Percentiles rank a stretch among this genome's conserved stretches.
Conservation (phyloP, 2,113 vertebrate genomes). For the Nansenia antarctica region DNA sequence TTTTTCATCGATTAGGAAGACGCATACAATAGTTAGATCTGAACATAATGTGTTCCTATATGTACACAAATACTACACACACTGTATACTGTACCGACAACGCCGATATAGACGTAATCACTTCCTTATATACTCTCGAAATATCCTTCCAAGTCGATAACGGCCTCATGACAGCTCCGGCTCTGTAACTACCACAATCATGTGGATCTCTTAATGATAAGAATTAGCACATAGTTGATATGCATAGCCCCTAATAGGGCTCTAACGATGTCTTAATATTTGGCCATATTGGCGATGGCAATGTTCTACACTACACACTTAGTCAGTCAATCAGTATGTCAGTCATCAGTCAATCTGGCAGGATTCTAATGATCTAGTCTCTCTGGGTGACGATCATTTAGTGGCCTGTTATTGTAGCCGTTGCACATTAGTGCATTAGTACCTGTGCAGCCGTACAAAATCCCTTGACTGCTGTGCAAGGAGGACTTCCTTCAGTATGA, state of each 20-base stretch:
- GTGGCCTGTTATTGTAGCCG: background rate
- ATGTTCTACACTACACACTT: no score
- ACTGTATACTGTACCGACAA: background rate
- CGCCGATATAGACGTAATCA: no score
- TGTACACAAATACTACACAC: background rate
- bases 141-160: no score
- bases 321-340: background rate
- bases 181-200: no score
- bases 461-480: background rate
- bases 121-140: no score
- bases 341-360: background rate
- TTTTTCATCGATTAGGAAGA: conserved; percentile 27
- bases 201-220: no score
- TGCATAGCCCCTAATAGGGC: no score
- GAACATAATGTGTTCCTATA: background rate
- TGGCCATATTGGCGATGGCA: no score
- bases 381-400: background rate
- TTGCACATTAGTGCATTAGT: background rate
- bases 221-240: no score
- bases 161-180: no score
- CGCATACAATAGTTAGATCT: background rate
- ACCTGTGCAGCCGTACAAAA: no score
- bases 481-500: background rate
- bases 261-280: no score
- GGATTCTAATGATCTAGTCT: background rate